Evolutionary conservation across 1,140 invertebrate species (phyloP).

Genomic region (Lucilia cuprina): DNA sequence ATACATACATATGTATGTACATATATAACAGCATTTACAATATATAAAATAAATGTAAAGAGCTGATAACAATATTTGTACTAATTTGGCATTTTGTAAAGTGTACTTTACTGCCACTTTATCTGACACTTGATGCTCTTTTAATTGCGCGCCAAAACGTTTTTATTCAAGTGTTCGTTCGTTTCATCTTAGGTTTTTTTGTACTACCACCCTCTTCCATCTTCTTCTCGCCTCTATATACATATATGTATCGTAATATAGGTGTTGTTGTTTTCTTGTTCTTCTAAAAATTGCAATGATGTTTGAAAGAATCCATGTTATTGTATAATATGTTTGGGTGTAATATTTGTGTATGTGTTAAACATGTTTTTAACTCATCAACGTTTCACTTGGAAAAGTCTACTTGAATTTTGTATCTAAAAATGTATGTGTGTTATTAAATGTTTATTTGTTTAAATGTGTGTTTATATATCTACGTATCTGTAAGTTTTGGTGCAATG

Average conservation of each 20-base stretch:
- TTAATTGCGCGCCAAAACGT: slow-evolving; percentile 55
- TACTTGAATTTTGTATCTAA: neutral
- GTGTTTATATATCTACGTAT: neutral
- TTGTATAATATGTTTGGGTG: neutral
- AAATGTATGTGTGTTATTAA: neutral
- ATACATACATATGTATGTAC: neutral
- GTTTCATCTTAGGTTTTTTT: slow-evolving; percentile 22
- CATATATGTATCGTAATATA: neutral
- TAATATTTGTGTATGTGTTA: neutral
- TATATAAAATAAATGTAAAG: slow-evolving; percentile 38
- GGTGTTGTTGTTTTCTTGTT: neutral
- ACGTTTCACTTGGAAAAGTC: slow-evolving; percentile 1
- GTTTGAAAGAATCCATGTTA: neutral
- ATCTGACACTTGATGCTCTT: slow-evolving; percentile 63
- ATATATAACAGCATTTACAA: neutral
- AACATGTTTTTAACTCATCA: neutral
- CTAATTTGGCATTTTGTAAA: slow-evolving; percentile 62
- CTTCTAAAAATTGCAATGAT: slow-evolving; percentile 9
- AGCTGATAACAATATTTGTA: slow-evolving; percentile 63
- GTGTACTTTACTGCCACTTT: slow-evolving; percentile 62
- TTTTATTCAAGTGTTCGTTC: slow-evolving; percentile 39
- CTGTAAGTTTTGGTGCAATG: neutral
- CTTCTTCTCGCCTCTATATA: slow-evolving; percentile 39
- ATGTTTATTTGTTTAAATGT: neutral
- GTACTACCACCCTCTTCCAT: slow-evolving; percentile 8